These are phyloP conservation scores for Cebus imitator DNA, from an alignment of 2,113 vertebrate genomes.

Conservation along the genomic window DNA sequence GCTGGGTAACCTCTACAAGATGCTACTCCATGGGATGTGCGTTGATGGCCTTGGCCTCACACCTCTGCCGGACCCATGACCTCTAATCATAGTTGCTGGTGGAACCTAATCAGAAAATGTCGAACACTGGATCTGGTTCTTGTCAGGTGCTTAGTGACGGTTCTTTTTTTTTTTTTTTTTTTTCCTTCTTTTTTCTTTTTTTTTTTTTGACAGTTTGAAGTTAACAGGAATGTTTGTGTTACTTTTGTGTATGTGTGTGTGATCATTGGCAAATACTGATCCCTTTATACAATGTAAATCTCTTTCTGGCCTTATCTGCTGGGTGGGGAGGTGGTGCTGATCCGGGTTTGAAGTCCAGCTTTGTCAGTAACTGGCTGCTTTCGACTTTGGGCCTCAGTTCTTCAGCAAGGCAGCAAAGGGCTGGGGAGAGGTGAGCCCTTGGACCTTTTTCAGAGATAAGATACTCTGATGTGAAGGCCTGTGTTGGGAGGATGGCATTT, in stretches of 20 bases:
- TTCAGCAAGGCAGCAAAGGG: background rate
- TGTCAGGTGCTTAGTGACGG: background rate
- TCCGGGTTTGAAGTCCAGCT: background rate
- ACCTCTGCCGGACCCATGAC: background rate
- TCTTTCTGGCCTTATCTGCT: background rate
- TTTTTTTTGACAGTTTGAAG: background rate
- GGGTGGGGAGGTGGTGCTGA: background rate
- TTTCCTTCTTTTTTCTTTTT: background rate
- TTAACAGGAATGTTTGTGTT: background rate
- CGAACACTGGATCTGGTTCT: background rate
- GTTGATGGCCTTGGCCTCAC: background rate
- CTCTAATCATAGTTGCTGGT: background rate
- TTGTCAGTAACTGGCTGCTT: background rate
- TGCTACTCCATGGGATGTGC: fast-evolving
- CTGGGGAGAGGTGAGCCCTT: background rate
- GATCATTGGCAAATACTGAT: background rate
- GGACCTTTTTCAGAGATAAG: background rate
- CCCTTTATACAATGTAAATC: background rate
- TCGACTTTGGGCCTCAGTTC: background rate
- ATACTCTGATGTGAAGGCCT: background rate
- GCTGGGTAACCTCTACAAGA: fast-evolving
- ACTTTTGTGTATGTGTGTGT: background rate
- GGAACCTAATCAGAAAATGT: background rate
- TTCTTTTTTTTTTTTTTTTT: background rate
- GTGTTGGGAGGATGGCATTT: background rate